A percentile compares a stretch with the other conserved stretches of the same genome.
These are phyloP conservation scores for Microtus ochrogaster DNA, from an alignment of 2,113 vertebrate species.

Conservation along the genomic window DNA sequence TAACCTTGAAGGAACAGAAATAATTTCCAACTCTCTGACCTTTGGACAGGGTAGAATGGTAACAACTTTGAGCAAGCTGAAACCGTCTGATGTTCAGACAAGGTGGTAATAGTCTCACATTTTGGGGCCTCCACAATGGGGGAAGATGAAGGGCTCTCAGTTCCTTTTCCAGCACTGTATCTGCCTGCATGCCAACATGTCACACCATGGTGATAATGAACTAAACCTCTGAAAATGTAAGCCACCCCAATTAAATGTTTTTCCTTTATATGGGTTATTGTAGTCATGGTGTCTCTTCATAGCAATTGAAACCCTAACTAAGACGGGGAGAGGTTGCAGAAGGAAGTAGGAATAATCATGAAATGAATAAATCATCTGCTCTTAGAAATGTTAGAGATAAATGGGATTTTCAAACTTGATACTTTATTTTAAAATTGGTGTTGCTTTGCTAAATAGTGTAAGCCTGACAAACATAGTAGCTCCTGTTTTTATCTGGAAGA, in stretches of 20 bases:
- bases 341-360: not conserved
- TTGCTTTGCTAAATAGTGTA: constrained; percentile 48
- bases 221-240: not conserved
- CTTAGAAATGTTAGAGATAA: constrained; percentile 9
- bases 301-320: not conserved
- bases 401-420: constrained; percentile 25
- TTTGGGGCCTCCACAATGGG: too few relatives aligned
- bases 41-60: too few relatives aligned
- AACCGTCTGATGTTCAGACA: too few relatives aligned
- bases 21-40: too few relatives aligned
- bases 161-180: not conserved
- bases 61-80: too few relatives aligned
- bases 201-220: not conserved
- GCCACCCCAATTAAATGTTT: not conserved
- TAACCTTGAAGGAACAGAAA: too few relatives aligned
- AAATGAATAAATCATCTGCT: not conserved
- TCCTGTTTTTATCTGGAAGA: constrained; percentile 22
- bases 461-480: constrained; percentile 10
- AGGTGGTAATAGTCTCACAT: too few relatives aligned
- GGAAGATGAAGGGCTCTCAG: not conserved
- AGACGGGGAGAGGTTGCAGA: not conserved
- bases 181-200: not conserved
- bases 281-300: not conserved
- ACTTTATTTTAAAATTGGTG: constrained; percentile 34
- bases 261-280: not conserved